Conservation (phyloP, 2,113 vertebrate species). For the Neolamprologus fasciatus region DNA sequence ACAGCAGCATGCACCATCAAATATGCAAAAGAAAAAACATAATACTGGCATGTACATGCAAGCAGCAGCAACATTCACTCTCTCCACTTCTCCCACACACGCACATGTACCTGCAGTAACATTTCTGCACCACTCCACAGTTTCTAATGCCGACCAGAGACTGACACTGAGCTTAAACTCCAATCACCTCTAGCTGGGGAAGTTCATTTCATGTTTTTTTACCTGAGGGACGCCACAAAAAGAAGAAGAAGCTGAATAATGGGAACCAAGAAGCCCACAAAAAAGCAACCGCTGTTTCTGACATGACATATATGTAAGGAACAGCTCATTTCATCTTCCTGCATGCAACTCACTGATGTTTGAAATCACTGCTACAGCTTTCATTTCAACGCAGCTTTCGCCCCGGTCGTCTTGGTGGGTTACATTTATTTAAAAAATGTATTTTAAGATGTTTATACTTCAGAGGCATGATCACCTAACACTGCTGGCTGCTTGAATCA, state of each 20-base stretch:
- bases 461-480: not conserved
- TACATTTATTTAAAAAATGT: not conserved
- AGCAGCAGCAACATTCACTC: not conserved
- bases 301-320: not conserved
- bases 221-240: not conserved
- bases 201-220: not conserved
- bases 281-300: not conserved
- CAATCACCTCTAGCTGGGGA: not conserved
- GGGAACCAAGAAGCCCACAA: not conserved
- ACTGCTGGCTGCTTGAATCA: not conserved
- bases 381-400: accelerated
- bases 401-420: accelerated
- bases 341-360: not conserved
- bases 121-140: not conserved
- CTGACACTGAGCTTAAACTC: not conserved
- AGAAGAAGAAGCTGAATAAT: not conserved
- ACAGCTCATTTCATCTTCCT: not conserved
- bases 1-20: not conserved
- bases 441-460: not conserved
- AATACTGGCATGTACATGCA: not conserved
- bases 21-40: not conserved
- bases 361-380: not conserved
- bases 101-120: accelerated
- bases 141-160: not conserved
- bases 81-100: not conserved